Evolutionary conservation across 2,888 invertebrate genomes (phyloP), one percentile per base, ranked within the genome.

Genomic region (Lottia gigantea): DNA sequence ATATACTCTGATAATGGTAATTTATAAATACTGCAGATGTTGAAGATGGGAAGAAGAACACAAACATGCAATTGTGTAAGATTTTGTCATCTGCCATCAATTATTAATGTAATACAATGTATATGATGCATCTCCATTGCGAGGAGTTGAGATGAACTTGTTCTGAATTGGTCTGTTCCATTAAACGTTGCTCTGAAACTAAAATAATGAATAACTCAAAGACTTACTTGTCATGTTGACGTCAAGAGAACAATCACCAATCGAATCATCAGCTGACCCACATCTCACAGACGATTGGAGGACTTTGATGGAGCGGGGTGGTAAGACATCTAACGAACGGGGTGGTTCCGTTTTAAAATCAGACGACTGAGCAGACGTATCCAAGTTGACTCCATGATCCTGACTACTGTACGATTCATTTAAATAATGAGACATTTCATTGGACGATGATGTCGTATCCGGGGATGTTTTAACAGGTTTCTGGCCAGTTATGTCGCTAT

Each of bases 171-270:
- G 0, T 40, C 11, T 40, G 8, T 11, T 40, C 40, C 40, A 40
- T 40, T 40, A 1, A 40, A 40, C 2, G 7, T 8, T 40, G 6
- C 7, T 40, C 40, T 40, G 40, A 40, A 40, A 40, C 40, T 6
- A 40, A 40, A 40, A 6, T 40, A 40, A 11, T 8, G 7, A 40
- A 40, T 40, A 40, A 8, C 2, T 40, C 8, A 31, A 31, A 31
- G 31, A 73, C 83, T 73, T 73, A 83, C 85, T 83, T 74, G 83
- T 82, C 1, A 82, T 71, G 70, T 82, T 81, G 49, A 80, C 79
- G 70, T 85, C 84, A 14, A 85, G 79, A 0, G 85, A 85, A 66
- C 85, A 86, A 62, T 85, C 83, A 19, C 85, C 86, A 19, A 86
- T 84, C 12, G 83, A 83, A 67, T 85, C 85, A 70, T 82, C 83